Base-by-base conservation (phyloP, 1,140 invertebrate genomes). In the Pantala flavescens region DNA sequence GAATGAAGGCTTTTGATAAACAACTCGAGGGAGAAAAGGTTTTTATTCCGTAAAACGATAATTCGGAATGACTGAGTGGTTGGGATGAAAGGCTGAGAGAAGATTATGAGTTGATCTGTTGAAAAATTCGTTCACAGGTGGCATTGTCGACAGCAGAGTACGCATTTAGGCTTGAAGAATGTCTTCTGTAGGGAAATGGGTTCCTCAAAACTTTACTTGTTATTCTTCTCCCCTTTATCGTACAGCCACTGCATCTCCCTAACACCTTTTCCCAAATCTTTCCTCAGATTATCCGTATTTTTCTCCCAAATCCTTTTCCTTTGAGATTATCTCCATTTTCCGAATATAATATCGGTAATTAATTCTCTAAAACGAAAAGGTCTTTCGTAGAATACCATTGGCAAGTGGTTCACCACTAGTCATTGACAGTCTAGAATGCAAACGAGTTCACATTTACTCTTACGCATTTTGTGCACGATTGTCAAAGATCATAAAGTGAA, bases 41-140 rank as follows among this genome's bases (percentile, higher is more conserved):
- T 36, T 36, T 36, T 36, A 36, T 36, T 36, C 28, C 3, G 28
- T 9, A 36, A 9, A 9, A 36, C 28, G 28, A 36, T 36, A 36
- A 36, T 36, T 36, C 28, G 28, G 9, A 36, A 36, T 36, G 28
- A 36, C 28, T 36, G 49, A 21, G 49, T 3, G 12, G 16, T 3
- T 7, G 49, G 49, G 49, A 63, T 19, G n/a, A 21, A 63, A 14
- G 49, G 49, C 49, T 21, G 16, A 19, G 49, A 21, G 49, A 63
- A 63, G 49, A 63, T 63, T 63, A 63, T 63, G 12, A 16, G 49
- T 63, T 63, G 14, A 63, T 3, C 49, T 21, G 49, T 19, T 63
- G 49, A 63, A 63, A 63, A 63, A 63, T 63, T 63, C 49, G 14
- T 21, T 63, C 49, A 63, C 49, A 63, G 49, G 49, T 63, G 49